phyloP scores from a whole-genome alignment of 2,797 vertebrate species.

The Thalassophryne amazonica region DNA sequence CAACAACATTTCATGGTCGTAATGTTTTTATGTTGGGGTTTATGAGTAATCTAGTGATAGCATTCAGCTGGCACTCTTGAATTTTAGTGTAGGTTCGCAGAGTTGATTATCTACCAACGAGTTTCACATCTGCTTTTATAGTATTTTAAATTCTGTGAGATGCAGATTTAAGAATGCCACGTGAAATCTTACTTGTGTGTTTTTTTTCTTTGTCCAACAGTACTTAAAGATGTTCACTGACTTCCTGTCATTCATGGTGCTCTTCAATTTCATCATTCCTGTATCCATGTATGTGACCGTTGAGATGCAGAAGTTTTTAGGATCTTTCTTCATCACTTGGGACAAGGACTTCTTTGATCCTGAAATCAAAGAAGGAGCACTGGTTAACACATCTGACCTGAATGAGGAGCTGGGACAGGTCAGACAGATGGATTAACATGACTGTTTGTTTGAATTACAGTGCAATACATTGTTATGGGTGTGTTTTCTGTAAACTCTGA shows the following conservation, averaged over 20 bases:
- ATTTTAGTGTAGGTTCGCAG: too few relatives aligned
- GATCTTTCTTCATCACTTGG: conserved; percentile 97
- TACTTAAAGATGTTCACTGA: conserved; percentile 96
- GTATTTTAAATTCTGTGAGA: not conserved
- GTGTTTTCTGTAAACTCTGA: not conserved
- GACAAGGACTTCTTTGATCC: conserved; percentile 95
- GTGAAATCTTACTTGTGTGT: not conserved
- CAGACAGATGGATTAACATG: conserved; percentile 11
- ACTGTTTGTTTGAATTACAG: too few relatives aligned
- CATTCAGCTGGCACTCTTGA: too few relatives aligned
- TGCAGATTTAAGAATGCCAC: not conserved
- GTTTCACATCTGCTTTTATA: too few relatives aligned
- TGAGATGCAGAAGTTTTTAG: conserved; percentile 99
- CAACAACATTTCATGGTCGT: too few relatives aligned
- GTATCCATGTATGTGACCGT: conserved; percentile 99
- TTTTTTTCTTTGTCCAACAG: conserved; percentile 65
- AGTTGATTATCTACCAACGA: too few relatives aligned
- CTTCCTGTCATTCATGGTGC: conserved; percentile 98
- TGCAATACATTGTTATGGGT: not conserved
- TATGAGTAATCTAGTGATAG: too few relatives aligned
- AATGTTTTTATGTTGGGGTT: too few relatives aligned
- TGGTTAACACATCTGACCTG: conserved; percentile 98
- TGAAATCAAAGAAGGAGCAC: conserved; percentile 89
- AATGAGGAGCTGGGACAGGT: conserved; percentile 99
- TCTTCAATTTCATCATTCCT: conserved; percentile 99